These are phyloP conservation scores for Lagodon rhomboides DNA, from an alignment of 2,797 vertebrate species.

Conservation along the genomic window DNA sequence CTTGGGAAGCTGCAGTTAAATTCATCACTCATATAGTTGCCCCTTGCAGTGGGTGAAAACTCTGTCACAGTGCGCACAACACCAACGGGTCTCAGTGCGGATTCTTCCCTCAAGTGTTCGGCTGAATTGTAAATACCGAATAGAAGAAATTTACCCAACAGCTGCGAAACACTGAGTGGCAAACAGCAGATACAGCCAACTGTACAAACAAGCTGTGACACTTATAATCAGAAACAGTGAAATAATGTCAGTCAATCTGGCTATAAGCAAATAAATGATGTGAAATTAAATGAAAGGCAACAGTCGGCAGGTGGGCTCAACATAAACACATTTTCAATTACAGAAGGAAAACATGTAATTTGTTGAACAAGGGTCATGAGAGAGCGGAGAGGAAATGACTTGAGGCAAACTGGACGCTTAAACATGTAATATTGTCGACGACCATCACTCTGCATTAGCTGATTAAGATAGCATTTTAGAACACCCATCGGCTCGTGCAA, in stretches of 20 bases:
- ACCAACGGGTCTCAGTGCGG: not conserved
- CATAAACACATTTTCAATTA: slow-evolving; percentile 29
- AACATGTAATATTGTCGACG: slow-evolving; percentile 9
- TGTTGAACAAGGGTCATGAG: slow-evolving; percentile 9
- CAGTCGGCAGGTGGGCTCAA: slow-evolving; percentile 11
- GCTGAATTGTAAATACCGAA: not conserved
- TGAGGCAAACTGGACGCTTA: slow-evolving; percentile 23
- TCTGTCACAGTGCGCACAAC: not conserved
- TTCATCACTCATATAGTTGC: not conserved
- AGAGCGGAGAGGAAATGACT: slow-evolving; percentile 10
- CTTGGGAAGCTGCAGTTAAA: not conserved
- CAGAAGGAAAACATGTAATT: slow-evolving; percentile 22
- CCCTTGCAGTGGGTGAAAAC: not conserved
- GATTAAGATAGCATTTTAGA: not conserved
- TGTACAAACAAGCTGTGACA: slow-evolving; percentile 10
- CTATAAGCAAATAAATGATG: slow-evolving; percentile 22
- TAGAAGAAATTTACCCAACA: not conserved
- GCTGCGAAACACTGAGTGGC: slow-evolving; percentile 6
- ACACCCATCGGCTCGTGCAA: not conserved
- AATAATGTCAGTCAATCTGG: slow-evolving; percentile 14
- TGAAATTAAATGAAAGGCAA: slow-evolving; percentile 14
- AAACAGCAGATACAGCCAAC: slow-evolving; percentile 11
- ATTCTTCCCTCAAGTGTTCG: not conserved
- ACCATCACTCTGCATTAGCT: slow-evolving; percentile 6
- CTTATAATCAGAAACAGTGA: slow-evolving; percentile 2